A percentile compares a stretch with the other conserved stretches of the same genome.
Evolutionary conservation across 2,797 vertebrate species (phyloP).

Genomic region (Crenuchus spilurus): DNA sequence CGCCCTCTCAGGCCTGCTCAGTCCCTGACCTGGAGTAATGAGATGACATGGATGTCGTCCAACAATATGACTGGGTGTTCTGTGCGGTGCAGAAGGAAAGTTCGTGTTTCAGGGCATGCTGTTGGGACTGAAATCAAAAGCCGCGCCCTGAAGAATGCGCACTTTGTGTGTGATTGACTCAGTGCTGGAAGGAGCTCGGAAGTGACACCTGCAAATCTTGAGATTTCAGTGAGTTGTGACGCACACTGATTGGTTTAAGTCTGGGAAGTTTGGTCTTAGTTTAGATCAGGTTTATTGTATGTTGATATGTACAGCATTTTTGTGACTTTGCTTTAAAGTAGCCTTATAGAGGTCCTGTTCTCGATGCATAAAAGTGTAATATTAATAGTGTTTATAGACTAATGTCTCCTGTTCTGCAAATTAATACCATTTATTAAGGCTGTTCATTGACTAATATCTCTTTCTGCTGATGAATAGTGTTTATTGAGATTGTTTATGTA

Average conservation of each 20-base stretch:
- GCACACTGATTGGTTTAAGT: neutral
- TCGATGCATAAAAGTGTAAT: too few species aligned
- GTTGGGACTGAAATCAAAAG: neutral
- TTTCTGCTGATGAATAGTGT: too few species aligned
- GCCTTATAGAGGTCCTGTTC: too few species aligned
- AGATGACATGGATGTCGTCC: constrained; percentile 39
- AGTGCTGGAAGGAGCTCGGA: neutral
- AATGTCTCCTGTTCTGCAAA: too few species aligned
- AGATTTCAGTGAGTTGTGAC: neutral
- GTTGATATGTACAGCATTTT: too few species aligned
- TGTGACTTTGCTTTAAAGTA: too few species aligned
- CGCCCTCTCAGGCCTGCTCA: constrained; percentile 33
- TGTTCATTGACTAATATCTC: too few species aligned
- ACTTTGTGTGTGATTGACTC: neutral
- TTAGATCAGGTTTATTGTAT: too few species aligned
- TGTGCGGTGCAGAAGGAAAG: constrained; percentile 6
- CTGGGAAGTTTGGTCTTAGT: too few species aligned
- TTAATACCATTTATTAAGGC: too few species aligned
- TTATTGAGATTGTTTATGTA: too few species aligned
- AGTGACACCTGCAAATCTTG: neutral
- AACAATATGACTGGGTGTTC: constrained; percentile 37
- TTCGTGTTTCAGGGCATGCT: constrained; percentile 29
- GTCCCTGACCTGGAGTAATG: constrained; percentile 51
- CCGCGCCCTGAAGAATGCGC: constrained; percentile 2
- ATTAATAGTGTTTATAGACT: too few species aligned